phyloP scores from a whole-genome alignment of 2,113 vertebrate species.

The Taxidea taxus region DNA sequence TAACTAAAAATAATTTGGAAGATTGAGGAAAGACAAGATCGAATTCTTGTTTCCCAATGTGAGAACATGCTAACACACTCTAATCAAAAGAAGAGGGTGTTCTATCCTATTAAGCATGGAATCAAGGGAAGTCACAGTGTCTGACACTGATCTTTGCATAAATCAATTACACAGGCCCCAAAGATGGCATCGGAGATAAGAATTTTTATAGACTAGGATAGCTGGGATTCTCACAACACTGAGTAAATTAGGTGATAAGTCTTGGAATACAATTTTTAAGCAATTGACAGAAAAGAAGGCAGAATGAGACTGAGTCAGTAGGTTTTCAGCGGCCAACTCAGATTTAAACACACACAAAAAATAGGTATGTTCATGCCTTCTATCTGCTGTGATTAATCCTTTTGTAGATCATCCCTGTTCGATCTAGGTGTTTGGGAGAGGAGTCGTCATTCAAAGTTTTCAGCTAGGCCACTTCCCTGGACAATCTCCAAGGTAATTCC shows the following conservation, averaged over 20 bases:
- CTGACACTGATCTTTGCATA: background rate
- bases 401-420: background rate
- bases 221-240: background rate
- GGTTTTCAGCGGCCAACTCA: background rate
- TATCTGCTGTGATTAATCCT: background rate
- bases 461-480: background rate
- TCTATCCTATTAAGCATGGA: background rate
- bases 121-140: background rate
- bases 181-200: background rate
- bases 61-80: background rate
- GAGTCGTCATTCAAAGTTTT: background rate
- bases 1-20: background rate
- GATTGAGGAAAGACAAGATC: background rate
- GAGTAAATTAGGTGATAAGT: background rate
- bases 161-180: background rate
- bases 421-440: background rate
- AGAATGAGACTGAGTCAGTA: background rate
- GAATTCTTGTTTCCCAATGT: background rate
- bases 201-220: background rate
- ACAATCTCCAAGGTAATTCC: background rate
- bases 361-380: background rate
- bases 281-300: background rate
- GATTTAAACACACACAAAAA: background rate
- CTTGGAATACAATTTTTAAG: background rate
- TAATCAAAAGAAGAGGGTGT: background rate